A percentile compares a stretch with the other conserved stretches of the same genome.
These are phyloP conservation scores for Camponotus pennsylvanicus DNA, from an alignment of 1,140 invertebrate species.

Conservation along the genomic window DNA sequence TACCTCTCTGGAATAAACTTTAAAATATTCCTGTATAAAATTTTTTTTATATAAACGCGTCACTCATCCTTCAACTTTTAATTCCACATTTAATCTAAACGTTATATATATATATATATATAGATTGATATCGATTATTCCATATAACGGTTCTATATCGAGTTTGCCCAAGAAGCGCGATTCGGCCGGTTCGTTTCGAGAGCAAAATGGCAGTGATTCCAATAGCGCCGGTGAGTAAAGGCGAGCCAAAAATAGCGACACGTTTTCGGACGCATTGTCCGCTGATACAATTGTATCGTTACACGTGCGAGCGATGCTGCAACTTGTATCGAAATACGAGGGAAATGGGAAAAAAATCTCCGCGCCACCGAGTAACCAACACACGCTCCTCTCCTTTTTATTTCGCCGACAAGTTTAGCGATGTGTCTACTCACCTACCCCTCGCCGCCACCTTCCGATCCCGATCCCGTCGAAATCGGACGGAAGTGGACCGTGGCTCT, in stretches of 20 bases:
- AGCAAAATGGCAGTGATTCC: slow-evolving; percentile 23
- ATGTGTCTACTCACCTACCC: slow-evolving; percentile 23
- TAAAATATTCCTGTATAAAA: background rate
- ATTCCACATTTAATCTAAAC: background rate
- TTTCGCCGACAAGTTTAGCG: slow-evolving; percentile 28
- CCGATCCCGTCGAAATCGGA: background rate
- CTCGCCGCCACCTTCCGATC: background rate
- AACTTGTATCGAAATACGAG: slow-evolving; percentile 29
- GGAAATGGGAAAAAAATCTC: slow-evolving; percentile 24
- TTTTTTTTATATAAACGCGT: background rate
- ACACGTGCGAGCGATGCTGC: slow-evolving; percentile 29
- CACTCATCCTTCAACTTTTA: background rate
- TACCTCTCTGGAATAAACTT: background rate
- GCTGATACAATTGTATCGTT: slow-evolving; percentile 47
- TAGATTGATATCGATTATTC: slow-evolving; percentile 29
- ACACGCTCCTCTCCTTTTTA: slow-evolving; percentile 27
- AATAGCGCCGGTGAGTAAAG: slow-evolving; percentile 23
- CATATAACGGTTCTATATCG: slow-evolving; percentile 5
- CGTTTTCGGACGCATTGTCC: slow-evolving; percentile 46
- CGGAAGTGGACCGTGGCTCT: background rate
- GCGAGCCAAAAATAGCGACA: slow-evolving; percentile 40
- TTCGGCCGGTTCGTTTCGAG: slow-evolving; percentile 23
- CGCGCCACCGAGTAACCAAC: slow-evolving; percentile 1
- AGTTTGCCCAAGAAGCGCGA: background rate
- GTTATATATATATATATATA: slow-evolving; percentile 9